Base-by-base conservation (phyloP, 1,140 invertebrate genomes). In the Brachionus koreanus region DNA sequence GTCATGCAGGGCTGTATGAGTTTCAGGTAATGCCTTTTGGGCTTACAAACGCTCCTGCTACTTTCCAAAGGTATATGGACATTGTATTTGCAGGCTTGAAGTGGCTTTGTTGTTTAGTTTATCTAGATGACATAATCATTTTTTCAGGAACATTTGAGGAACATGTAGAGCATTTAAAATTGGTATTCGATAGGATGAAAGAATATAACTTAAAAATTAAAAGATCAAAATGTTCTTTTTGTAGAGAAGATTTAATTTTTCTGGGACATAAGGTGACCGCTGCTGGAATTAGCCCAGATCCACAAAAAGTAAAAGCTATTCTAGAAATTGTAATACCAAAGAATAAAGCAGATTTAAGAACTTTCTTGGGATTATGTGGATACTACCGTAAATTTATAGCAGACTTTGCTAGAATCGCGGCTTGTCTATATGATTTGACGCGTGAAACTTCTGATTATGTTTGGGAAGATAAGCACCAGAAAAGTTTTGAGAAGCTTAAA, bases 21-120 rank as follows among this genome's bases (percentile, higher is more conserved):
- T 87, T 84, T 69, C 84, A 49, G 6, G 74, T 84, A 1, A 87
- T 90, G 86, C 87, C 88, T 0, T 90, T 89, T 83, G 89, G 88
- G 0, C 83, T 90, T 1, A 82, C 82, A 1, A 87, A 87, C 23
- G 85, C 87, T 1, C 86, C 85, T 12, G 86, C 87, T 1, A 88
- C 86, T 0, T 87, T 87, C 82, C 85, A 86, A 77, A n/a, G 86
- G 16, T 82, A 86, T 10, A 85, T 88, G 61, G 85, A 87, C 43
- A 63, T 82, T 42, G 75, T 84, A 13, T 42, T 77, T 12, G 37
- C 49, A 0, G 75, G 57, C 1, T 25, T 79, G 9, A 79, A 61
- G 33, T 57, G 46, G 33, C 35, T 10, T 3, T 57, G 46, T 13
- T 79, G 75, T 37, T 19, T 79, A 1, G 49, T 79, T 5, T 57